Evolutionary conservation across 2,888 invertebrate genomes (phyloP).

Genomic region (Xestoiulus laeticollis): DNA sequence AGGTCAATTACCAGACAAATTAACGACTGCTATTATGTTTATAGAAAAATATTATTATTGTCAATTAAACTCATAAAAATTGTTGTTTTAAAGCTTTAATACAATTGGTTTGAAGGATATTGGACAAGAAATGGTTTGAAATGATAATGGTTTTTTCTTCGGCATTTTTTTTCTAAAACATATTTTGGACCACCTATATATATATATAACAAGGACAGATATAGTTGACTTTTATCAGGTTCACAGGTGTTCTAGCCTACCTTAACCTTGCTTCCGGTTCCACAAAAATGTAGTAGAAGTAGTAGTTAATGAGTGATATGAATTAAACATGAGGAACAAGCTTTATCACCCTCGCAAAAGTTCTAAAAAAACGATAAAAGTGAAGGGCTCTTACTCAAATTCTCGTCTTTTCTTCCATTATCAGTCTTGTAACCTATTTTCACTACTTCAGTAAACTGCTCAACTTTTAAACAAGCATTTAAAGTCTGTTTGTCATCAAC

Average conservation of each 20-base stretch:
- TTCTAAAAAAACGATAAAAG: not conserved
- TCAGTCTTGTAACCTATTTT: no score
- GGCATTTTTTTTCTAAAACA: not conserved
- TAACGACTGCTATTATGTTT: not conserved
- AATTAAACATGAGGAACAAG: not conserved
- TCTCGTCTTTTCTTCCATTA: no score
- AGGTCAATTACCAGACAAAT: not conserved
- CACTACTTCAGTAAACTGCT: no score
- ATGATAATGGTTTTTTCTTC: not conserved
- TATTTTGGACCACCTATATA: not conserved
- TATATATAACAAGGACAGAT: not conserved
- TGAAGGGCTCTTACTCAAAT: not conserved
- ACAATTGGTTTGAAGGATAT: not conserved
- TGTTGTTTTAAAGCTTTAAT: not conserved
- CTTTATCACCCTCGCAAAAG: not conserved
- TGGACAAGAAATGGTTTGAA: not conserved
- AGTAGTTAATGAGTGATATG: not conserved
- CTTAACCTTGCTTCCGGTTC: not conserved
- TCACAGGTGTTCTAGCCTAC: not conserved
- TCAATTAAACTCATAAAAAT: not conserved
- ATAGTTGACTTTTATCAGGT: not conserved
- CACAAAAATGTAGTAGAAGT: not conserved
- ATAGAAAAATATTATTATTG: not conserved
- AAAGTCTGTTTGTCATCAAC: no score
- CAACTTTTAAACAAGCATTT: no score